Evolutionary conservation across 2,113 vertebrate species (phyloP).

Genomic region (Heterocephalus glaber): DNA sequence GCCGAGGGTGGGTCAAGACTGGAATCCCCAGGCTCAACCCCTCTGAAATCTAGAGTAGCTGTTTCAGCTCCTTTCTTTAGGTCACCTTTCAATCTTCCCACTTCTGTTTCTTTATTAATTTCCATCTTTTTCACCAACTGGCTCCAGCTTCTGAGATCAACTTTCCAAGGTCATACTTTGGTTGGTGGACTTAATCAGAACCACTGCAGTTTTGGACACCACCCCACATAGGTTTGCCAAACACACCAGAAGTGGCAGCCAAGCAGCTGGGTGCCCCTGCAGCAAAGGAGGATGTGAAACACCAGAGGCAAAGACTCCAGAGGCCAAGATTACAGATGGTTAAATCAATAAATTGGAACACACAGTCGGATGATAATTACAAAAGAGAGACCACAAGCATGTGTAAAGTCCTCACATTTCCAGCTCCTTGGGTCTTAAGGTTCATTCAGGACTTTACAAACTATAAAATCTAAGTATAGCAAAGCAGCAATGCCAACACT

Average conservation of each 20-base stretch:
- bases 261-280: not conserved
- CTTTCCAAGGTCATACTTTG: not conserved
- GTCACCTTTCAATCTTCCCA: not conserved
- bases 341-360: not conserved
- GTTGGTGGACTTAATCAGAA: conserved; percentile 1
- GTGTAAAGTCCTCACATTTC: not conserved
- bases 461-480: conserved; percentile 10
- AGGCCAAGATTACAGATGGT: not conserved
- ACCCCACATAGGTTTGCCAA: not conserved
- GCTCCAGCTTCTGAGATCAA: not conserved
- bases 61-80: not conserved
- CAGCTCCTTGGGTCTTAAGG: not conserved
- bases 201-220: not conserved
- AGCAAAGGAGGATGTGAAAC: not conserved
- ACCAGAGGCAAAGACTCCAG: not conserved
- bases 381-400: not conserved
- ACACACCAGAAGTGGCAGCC: not conserved
- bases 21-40: not conserved
- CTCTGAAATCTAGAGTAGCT: not conserved
- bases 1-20: not conserved
- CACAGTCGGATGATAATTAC: not conserved
- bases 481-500: not conserved
- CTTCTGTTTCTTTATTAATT: not conserved
- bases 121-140: not conserved
- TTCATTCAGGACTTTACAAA: conserved; percentile 37